Base-by-base conservation (phyloP, 1,140 invertebrate genomes). In the Ridgeia piscesae region DNA sequence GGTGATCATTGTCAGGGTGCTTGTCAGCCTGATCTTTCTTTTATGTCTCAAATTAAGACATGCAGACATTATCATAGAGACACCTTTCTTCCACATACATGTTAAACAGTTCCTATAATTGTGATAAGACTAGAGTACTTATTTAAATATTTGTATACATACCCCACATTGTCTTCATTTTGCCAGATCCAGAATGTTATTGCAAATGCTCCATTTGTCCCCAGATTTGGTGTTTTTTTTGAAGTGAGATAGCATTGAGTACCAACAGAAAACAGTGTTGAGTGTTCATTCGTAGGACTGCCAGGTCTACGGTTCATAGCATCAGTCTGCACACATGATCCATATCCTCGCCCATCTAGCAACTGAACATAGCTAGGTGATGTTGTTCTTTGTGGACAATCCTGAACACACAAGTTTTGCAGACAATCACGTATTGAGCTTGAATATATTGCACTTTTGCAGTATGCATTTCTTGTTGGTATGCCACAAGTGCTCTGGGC, bases 181-280 rank as follows among this genome's bases (percentile, higher is more conserved):
- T 94, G 93, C 95, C 95, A 95, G 0, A 95, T 92, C 95, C 95
- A 95, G 17, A 94, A 91, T 1, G 94, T 93, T 48, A 95, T 91
- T 4, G 94, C 95, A 92, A 95, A 94, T 17, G 94, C 94, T 35
- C 94, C 94, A 31, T 94, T 94, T n/a, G 77, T 58, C 33, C 94
- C 94, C 35, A 95, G 88, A 34, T 77, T 93, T 33, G 94, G 94
- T 0, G 92, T 77, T 21, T 91, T 35, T 4, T 77, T 35, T 0
- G 95, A 94, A 0, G 93, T 93, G 17, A 95, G 92, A 91, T 93
- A 95, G 92, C 95, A 95, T 31, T 91, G 92, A 27, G 91, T 31
- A 21, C 94, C 95, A 1, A 91, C 35, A 27, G 93, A 91, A 31
- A 93, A 93, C 91, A 94, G 93, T 58, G 93, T 93, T 0, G 93